Percentiles rank a stretch among this genome's conserved stretches.
Conservation (phyloP, 2,888 invertebrate genomes). For the Meteorus colon region DNA sequence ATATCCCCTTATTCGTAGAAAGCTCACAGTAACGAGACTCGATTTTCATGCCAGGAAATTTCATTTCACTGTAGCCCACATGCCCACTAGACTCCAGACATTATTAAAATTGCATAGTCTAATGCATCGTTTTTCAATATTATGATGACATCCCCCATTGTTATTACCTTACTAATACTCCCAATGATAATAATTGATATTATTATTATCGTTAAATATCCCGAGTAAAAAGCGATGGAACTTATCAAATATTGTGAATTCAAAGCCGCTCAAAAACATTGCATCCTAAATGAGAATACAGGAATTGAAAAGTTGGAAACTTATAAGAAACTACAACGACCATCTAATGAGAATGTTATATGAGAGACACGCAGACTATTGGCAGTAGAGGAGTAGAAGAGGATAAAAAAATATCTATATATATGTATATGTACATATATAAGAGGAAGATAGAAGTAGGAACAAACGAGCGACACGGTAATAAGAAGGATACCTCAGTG, state of each 20-base stretch:
- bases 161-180: not conserved
- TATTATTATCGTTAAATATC: too few species aligned
- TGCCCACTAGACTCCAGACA: slow-evolving; percentile 3
- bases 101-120: slow-evolving; percentile 1
- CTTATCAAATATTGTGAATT: not conserved
- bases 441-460: not conserved
- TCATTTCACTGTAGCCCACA: slow-evolving; percentile 11
- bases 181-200: too few species aligned
- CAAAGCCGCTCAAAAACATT: not conserved
- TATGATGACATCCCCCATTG: not conserved
- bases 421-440: not conserved
- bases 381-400: not conserved
- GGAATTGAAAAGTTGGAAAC: not conserved
- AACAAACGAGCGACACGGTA: slow-evolving; percentile 13
- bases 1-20: slow-evolving; percentile 20
- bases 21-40: slow-evolving; percentile 25
- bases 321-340: not conserved
- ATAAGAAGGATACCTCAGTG: slow-evolving; percentile 30
- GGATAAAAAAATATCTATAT: not conserved
- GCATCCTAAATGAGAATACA: not conserved
- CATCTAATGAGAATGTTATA: not conserved
- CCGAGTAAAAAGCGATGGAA: not conserved
- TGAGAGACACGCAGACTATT: not conserved
- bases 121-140: slow-evolving; percentile 3
- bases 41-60: slow-evolving; percentile 36